A percentile compares a stretch with the other conserved stretches of the same genome.
phyloP scores from a whole-genome alignment of 2,888 invertebrate species.

The Polymixis flavicincta region DNA sequence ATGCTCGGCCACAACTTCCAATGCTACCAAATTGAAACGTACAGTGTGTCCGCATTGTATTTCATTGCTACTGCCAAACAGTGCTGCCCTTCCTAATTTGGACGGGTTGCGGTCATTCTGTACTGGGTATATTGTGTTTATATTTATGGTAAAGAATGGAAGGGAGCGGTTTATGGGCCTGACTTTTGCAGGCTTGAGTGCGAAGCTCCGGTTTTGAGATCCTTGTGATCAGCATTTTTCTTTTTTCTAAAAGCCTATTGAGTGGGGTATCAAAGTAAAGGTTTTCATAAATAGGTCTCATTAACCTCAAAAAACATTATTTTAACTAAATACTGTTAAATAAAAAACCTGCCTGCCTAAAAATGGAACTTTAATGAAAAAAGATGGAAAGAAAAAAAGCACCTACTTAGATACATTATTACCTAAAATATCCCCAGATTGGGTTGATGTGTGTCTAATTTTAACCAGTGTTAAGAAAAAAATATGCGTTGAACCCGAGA shows the following conservation, averaged over 20 bases:
- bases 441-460: neutral
- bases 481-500: neutral
- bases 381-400: too few species aligned
- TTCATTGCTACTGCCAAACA: conserved; percentile 27
- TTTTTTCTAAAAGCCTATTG: too few species aligned
- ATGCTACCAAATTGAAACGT: conserved; percentile 62
- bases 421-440: too few species aligned
- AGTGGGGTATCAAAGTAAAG: too few species aligned
- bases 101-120: conserved; percentile 21
- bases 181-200: neutral
- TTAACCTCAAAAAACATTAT: too few species aligned
- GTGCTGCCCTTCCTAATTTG: conserved; percentile 43
- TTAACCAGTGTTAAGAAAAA: neutral
- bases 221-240: too few species aligned
- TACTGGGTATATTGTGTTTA: neutral
- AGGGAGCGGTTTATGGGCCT: neutral
- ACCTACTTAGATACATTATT: too few species aligned
- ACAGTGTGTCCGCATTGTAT: conserved; percentile 21
- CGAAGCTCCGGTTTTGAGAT: neutral
- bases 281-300: too few species aligned
- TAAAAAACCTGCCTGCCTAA: too few species aligned
- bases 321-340: too few species aligned
- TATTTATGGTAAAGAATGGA: neutral
- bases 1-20: conserved; percentile 27
- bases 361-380: too few species aligned